Base-by-base conservation (phyloP, 2,797 vertebrate genomes). In the Aldrovandia affinis region DNA sequence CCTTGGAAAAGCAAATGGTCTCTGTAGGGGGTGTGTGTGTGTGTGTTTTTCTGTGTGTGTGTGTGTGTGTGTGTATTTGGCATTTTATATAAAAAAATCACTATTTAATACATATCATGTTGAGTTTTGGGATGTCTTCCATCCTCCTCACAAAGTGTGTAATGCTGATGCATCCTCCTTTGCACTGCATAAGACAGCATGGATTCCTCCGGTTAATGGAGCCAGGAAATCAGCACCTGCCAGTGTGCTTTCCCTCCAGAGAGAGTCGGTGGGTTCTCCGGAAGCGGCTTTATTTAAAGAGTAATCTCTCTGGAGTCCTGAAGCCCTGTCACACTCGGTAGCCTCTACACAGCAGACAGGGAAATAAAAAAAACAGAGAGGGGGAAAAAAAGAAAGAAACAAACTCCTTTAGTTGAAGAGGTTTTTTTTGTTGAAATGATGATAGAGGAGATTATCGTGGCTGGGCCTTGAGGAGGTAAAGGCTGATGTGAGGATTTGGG, bases 201-300 rank as follows among this genome's bases (percentile, higher is more conserved):
- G 91, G 86, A 92, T 93, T 88, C 93, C 88, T 94, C 92, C 92
- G 92, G 92, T 95, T 96, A 96, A 96, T 96, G 95, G 95, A 94
- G 93, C 93, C 93, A 95, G 93, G 94, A 91, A 94, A 93, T 94
- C 91, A 92, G 89, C 95, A 94, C 95, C 94, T 96, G 93, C 90
- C 91, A 83, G 88, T 89, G 86, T 87, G 89, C 85, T 78, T 77
- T 87, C 91, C 91, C 93, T 93, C 86, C 77, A 91, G 92, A 91
- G 88, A 90, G 22, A 68, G 70, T 81, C 82, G 63, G 86, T 83
- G 70, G 84, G 65, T 83, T 33, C 83, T 82, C 79, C 78, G 81
- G 82, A 84, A 85, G 86, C 86, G 82, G 84, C 88, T 85, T 88
- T 87, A 89, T 87, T 89, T 88, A 86, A 89, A 88, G 73, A 85